Conservation (phyloP, 1,140 invertebrate genomes). For the Drosophila jambulina region DNA sequence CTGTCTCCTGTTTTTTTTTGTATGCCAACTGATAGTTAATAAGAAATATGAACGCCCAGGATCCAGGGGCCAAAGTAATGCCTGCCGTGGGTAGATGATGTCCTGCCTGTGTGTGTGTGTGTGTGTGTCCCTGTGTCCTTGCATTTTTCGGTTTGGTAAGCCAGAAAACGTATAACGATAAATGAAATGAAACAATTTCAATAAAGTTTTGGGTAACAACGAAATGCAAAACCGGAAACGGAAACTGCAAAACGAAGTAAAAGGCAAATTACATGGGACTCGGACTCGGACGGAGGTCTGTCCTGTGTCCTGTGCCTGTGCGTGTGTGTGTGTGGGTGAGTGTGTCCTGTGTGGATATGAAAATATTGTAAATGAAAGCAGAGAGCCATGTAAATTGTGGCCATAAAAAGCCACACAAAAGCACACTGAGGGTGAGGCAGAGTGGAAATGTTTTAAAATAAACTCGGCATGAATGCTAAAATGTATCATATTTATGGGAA, state of each 20-base stretch:
- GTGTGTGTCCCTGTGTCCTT: background rate
- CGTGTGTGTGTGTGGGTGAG: conserved; percentile 1
- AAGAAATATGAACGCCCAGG: conserved; percentile 45
- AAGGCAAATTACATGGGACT: conserved; percentile 74
- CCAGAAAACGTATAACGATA: conserved; percentile 73
- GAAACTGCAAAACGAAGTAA: conserved; percentile 74
- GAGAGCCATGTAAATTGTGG: conserved; percentile 73
- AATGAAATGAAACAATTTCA: conserved; percentile 81
- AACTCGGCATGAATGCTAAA: conserved; percentile 41
- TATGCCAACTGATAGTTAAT: conserved; percentile 54
- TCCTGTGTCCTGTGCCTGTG: background rate
- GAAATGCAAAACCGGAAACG: conserved; percentile 67
- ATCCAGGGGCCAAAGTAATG: conserved; percentile 26
- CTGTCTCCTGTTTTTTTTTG: conserved; percentile 11
- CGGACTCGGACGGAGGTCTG: conserved; percentile 9
- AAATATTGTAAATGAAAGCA: conserved; percentile 78
- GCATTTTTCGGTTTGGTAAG: conserved; percentile 36
- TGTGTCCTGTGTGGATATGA: conserved; percentile 41
- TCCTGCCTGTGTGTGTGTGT: background rate
- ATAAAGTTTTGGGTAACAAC: conserved; percentile 73
- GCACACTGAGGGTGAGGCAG: conserved; percentile 50
- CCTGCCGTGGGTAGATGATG: conserved; percentile 4
- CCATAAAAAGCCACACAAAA: conserved; percentile 72
- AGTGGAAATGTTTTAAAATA: conserved; percentile 53
- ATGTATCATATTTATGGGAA: conserved; percentile 33